A percentile compares a stretch with the other conserved stretches of the same genome.
These are phyloP conservation scores for Ataeniobius toweri DNA, from an alignment of 2,797 vertebrate species.

Conservation along the genomic window DNA sequence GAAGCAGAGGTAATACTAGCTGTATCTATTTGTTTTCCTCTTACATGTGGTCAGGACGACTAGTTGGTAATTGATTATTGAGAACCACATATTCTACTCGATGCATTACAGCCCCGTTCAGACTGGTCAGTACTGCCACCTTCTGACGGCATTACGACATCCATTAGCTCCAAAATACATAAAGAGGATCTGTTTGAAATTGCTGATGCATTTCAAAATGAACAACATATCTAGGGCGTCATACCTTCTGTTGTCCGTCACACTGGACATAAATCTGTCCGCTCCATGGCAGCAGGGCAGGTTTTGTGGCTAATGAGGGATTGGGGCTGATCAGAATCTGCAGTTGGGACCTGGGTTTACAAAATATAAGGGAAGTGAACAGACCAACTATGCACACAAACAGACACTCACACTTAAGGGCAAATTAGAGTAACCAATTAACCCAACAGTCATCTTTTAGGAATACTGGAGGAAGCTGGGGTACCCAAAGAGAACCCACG, in stretches of 20 bases:
- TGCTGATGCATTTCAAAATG: not conserved
- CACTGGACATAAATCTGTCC: conserved; percentile 91
- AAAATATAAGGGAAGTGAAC: conserved; percentile 5
- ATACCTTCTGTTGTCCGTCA: conserved; percentile 89
- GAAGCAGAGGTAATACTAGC: too few relatives aligned
- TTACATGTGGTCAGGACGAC: too few relatives aligned
- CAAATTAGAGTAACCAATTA: not conserved
- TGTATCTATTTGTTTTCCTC: too few relatives aligned
- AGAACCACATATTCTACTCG: not conserved
- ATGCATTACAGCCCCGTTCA: not conserved
- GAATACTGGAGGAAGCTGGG: not conserved
- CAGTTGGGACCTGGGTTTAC: conserved; percentile 81
- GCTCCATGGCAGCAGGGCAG: conserved; percentile 88
- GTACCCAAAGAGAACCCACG: not conserved
- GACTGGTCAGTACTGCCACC: not conserved
- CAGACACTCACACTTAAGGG: not conserved
- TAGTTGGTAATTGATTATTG: not conserved
- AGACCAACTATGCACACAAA: too few relatives aligned
- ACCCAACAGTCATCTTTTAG: not conserved
- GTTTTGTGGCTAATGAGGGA: conserved; percentile 86
- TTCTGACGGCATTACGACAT: not conserved
- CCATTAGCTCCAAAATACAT: not conserved
- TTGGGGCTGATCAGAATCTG: conserved; percentile 94
- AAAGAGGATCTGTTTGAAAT: not conserved
- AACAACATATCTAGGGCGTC: not conserved